phyloP scores from a whole-genome alignment of 2,888 invertebrate species.

The Myopa tessellatipennis region DNA sequence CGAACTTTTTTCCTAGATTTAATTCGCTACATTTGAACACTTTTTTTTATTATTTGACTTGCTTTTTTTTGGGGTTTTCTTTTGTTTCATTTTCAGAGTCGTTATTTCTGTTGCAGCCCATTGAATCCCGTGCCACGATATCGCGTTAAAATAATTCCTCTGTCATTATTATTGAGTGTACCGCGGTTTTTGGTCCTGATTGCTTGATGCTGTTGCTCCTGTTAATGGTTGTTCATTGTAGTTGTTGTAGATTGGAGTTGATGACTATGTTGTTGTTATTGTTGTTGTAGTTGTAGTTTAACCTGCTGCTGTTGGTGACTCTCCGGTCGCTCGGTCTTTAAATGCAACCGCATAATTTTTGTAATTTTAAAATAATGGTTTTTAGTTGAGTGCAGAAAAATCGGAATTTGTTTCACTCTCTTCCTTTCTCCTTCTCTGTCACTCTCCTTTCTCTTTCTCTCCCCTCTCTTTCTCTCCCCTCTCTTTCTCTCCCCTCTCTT shows the following conservation, averaged over 20 bases:
- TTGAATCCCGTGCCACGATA: conserved; percentile 9
- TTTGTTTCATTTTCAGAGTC: not conserved
- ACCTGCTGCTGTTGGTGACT: not conserved
- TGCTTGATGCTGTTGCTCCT: no score
- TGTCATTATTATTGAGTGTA: conserved; percentile 21
- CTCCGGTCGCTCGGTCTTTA: conserved; percentile 9
- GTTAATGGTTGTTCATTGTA: no score
- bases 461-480: no score
- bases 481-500: no score
- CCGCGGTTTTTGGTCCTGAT: no score
- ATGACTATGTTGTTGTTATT: not conserved
- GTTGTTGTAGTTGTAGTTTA: not conserved
- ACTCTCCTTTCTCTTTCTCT: no score
- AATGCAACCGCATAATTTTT: conserved; percentile 29
- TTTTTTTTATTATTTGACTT: no score
- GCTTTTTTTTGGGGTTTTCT: not conserved
- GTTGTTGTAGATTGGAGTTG: not conserved
- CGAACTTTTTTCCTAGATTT: no score
- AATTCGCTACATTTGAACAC: not conserved
- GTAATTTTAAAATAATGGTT: conserved; percentile 30
- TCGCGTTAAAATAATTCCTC: conserved; percentile 26
- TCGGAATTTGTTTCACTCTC: not conserved
- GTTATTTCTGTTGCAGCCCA: not conserved
- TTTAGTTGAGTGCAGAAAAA: not conserved
- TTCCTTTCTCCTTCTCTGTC: no score